Conservation (phyloP, 92 coral and sea anemone species). For the Pocillopora grandis region DNA sequence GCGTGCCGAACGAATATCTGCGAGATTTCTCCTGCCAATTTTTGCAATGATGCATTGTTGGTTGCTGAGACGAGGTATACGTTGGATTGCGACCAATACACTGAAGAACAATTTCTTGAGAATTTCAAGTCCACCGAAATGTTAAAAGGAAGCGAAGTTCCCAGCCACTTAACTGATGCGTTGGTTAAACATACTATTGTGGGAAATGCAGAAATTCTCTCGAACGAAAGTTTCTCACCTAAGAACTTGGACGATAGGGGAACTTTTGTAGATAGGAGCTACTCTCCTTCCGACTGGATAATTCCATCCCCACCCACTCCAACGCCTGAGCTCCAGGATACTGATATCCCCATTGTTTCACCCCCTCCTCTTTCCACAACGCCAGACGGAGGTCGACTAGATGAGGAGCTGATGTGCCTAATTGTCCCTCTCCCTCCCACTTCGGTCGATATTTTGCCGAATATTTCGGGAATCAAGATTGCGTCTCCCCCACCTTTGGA, state of each 20-base stretch:
- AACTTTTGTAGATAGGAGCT: slow-evolving; percentile 19
- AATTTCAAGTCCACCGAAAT: background rate
- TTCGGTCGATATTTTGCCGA: slow-evolving; percentile 22
- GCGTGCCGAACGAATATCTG: background rate
- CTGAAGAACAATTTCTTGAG: background rate
- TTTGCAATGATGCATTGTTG: background rate
- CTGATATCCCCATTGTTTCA: slow-evolving; percentile 63
- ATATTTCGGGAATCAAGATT: slow-evolving; percentile 24
- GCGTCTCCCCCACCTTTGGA: slow-evolving; percentile 52
- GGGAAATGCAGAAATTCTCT: slow-evolving; percentile 1
- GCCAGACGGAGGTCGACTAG: slow-evolving; percentile 25
- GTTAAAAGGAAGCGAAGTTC: background rate
- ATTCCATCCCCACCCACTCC: slow-evolving; percentile 77
- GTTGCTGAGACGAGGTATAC: too few relatives aligned
- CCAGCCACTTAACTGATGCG: background rate
- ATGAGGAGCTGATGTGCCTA: slow-evolving; percentile 38
- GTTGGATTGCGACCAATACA: background rate
- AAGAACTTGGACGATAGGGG: background rate
- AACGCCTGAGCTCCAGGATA: slow-evolving; percentile 58
- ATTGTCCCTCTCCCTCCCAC: slow-evolving; percentile 81
- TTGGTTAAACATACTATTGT: background rate
- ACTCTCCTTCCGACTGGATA: slow-evolving; percentile 69
- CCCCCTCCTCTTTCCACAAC: slow-evolving; percentile 64
- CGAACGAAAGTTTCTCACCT: background rate
- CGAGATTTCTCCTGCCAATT: background rate